A percentile compares a stretch with the other conserved stretches of the same genome.
Conservation (phyloP, 53 echinoderm and acorn worm genomes). For the Echinarachnius parma region DNA sequence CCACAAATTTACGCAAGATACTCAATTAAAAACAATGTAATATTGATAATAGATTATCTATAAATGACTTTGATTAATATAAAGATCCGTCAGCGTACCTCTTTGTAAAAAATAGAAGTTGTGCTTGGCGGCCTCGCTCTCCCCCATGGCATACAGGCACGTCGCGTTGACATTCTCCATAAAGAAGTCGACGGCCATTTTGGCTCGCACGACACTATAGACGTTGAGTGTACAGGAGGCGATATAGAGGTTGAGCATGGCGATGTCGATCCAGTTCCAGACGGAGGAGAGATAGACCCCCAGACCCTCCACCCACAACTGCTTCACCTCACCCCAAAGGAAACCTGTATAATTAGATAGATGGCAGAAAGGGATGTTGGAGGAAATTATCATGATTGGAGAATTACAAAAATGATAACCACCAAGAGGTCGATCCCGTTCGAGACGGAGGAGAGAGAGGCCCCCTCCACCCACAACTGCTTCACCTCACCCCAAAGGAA, state of each 20-base stretch:
- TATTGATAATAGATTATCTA: too few relatives aligned
- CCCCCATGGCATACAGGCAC: background rate
- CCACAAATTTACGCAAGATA: too few relatives aligned
- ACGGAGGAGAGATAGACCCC: conserved; percentile 71
- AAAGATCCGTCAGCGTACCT: conserved; percentile 15
- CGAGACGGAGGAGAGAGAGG: conserved; percentile 82
- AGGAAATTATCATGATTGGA: too few relatives aligned
- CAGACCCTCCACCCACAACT: conserved; percentile 87
- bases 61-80: too few relatives aligned
- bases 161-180: conserved; percentile 20
- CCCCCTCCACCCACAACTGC: conserved; percentile 92
- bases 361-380: too few relatives aligned
- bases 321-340: conserved; percentile 97
- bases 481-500: conserved; percentile 97
- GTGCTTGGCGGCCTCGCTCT: background rate
- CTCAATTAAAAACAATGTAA: too few relatives aligned
- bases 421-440: conserved; percentile 96
- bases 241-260: conserved; percentile 91
- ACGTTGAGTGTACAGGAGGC: conserved; percentile 64
- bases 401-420: too few relatives aligned
- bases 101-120: conserved; percentile 33
- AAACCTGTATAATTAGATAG: too few relatives aligned
- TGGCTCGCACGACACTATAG: conserved; percentile 43
- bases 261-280: conserved; percentile 96
- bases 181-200: conserved; percentile 57